A percentile compares a stretch with the other conserved stretches of the same genome.
Conservation (phyloP, 2,113 vertebrate genomes). For the Neodontobutis hainanensis region DNA sequence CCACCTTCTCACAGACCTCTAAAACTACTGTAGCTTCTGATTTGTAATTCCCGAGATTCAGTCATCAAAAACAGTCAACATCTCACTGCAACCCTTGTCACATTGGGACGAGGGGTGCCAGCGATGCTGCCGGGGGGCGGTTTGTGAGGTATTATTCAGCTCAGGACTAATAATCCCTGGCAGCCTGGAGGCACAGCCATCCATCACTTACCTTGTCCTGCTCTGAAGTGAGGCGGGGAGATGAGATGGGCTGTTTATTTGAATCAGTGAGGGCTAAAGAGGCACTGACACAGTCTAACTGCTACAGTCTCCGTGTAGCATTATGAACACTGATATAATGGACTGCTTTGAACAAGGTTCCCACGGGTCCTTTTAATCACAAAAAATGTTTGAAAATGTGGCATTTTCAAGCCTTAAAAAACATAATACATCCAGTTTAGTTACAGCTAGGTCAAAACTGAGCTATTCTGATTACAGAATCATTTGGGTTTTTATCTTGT, state of each 20-base stretch:
- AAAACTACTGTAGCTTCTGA: background rate
- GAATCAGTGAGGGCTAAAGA: constrained; percentile 44
- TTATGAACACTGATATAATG: constrained; percentile 6
- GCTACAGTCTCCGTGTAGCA: constrained; percentile 6
- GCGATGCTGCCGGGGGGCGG: constrained; percentile 33
- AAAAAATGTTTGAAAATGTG: background rate
- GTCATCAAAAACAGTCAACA: constrained; percentile 24
- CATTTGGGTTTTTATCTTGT: no score
- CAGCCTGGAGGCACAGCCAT: constrained; percentile 46
- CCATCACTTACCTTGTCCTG: constrained; percentile 68
- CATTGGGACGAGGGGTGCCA: constrained; percentile 22
- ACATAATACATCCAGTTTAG: background rate
- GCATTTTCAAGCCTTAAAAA: background rate
- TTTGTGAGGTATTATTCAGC: constrained; percentile 49
- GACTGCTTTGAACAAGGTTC: background rate
- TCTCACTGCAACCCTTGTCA: constrained; percentile 34
- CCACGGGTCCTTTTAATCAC: background rate
- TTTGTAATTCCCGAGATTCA: constrained; percentile 3
- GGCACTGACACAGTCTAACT: constrained; percentile 27
- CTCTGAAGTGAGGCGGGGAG: constrained; percentile 44
- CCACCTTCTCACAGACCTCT: constrained; percentile 12
- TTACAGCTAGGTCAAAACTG: background rate
- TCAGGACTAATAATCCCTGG: constrained; percentile 53
- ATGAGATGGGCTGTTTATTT: constrained; percentile 54
- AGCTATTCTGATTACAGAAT: no score